A percentile compares a stretch with the other conserved stretches of the same genome.
These are phyloP conservation scores for Acrocyrtus sp. DNA, from an alignment of 2,888 invertebrate genomes.

Conservation along the genomic window DNA sequence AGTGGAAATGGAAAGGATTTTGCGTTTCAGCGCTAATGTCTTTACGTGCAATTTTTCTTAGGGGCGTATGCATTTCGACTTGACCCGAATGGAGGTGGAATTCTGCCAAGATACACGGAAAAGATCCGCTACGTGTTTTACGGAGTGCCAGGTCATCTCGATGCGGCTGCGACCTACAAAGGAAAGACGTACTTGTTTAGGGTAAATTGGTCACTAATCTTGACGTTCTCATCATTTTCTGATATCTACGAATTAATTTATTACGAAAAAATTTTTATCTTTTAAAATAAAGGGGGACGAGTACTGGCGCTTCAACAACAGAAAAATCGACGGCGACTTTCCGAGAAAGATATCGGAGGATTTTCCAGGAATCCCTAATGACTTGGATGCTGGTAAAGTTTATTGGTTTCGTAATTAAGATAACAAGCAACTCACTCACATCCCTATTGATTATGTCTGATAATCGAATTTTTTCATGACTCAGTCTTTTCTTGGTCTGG, in stretches of 20 bases:
- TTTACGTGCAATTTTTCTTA: slow-evolving; percentile 10
- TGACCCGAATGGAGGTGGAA: slow-evolving; percentile 40
- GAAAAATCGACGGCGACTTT: slow-evolving; percentile 51
- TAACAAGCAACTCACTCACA: no score
- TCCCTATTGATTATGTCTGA: not conserved
- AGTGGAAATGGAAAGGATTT: slow-evolving; percentile 47
- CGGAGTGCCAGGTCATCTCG: slow-evolving; percentile 32
- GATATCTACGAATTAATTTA: not conserved
- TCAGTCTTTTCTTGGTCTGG: slow-evolving; percentile 54
- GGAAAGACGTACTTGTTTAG: slow-evolving; percentile 51
- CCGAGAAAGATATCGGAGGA: slow-evolving; percentile 38
- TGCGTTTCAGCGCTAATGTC: slow-evolving; percentile 51
- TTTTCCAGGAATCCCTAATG: slow-evolving; percentile 50
- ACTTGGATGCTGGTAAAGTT: slow-evolving; percentile 51
- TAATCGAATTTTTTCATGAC: not conserved
- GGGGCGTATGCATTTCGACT: slow-evolving; percentile 52
- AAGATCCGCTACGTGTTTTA: slow-evolving; percentile 49
- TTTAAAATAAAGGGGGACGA: slow-evolving; percentile 35
- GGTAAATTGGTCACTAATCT: slow-evolving; percentile 14
- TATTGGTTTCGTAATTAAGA: not conserved
- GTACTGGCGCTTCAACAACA: slow-evolving; percentile 50
- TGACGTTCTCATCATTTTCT: not conserved
- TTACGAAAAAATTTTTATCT: no score
- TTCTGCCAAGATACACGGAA: slow-evolving; percentile 33
- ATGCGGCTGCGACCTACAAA: slow-evolving; percentile 44